Base-by-base conservation (phyloP, 2,113 vertebrate genomes). In the Acrocephalus kingi region DNA sequence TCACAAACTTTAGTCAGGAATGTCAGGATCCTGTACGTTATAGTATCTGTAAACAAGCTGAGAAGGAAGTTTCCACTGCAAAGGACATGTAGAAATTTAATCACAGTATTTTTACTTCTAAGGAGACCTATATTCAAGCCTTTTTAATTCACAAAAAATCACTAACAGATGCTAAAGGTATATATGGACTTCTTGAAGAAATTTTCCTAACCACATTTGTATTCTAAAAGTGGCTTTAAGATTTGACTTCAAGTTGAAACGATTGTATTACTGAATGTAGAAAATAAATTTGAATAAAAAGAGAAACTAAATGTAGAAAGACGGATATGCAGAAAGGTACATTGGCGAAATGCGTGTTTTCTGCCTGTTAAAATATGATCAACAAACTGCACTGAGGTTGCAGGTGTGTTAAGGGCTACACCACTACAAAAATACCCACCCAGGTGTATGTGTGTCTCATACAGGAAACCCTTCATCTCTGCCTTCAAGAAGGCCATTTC, bases 361-460 rank as follows among this genome's bases (percentile, higher is more conserved):
- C 48, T 83, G 52, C 46, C 39, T 45, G 14, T 27, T 54, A 76
- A 74, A 85, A 48, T 61, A 52, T 11, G 18, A 43, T 31, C 2
- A 85, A 56, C n/a, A 71, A 82, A 75, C 16, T 69, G 45, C 24
- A 49, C 21, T 43, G 55, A 77, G 45, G 39, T 5, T 64, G 35
- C 33, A 74, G 55, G 13, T 52, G 43, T 71, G n/a, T 58, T 69
- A 61, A 58, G 37, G 28, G 30, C n/a, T 91, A 25, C 41, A 62
- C 5, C 9, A 41, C 14, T 35, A 31, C 2, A 17, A 61, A 76
- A 76, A 49, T 27, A 69, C 9, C 15, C 37, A 19, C 5, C 1
- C 3, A 0, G 13, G 15, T 41, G 48, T 31, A 7, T 1, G 0
- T 22, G 25, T 41, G 31, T 41, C 61, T 89, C 81, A 71, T 16